Evolutionary conservation across 2,797 vertebrate species (phyloP), one percentile per base, ranked within the genome.

Genomic region (Tragopan temminckii): DNA sequence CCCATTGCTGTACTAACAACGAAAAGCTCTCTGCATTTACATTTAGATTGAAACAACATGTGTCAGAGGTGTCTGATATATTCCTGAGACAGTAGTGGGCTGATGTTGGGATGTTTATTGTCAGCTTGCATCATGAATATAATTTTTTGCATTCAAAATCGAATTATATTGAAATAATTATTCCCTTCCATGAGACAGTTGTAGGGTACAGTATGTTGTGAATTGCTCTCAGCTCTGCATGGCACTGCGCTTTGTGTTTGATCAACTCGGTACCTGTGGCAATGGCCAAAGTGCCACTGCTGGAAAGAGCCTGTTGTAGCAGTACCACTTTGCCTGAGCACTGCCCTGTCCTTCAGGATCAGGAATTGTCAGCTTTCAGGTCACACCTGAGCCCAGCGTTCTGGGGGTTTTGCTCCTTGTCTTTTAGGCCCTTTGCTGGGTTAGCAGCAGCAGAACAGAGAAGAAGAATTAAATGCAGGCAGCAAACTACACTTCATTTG

Each of bases 81-180:
- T 50, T 24, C 42, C 91, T 21, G 66, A 45, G 78, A 83, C 31
- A 63, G 21, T 35, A 9, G 57, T 11, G 16, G 21, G 84, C 63
- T n/a, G 83, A 19, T 45, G 76, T 25, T 52, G 53, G 81, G 83
- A 45, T 23, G 11, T 4, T 35, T 42, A 29, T 14, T 80, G 76
- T 55, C 25, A 2, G 10, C 48, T 13, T 43, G 13, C 18, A 27
- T 5, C 5, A 36, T 5, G 14, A 76, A 92, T 80, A 61, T 64
- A 63, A 87, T 1, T 27, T 81, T 93, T 91, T 80, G 48, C 89
- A 29, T 86, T 81, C 71, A 90, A 90, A 92, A 95, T 88, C 66
- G 93, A 94, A 96, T 96, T 94, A 48, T 77, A 35, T 85, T 91
- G 94, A 74, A 80, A 43, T 92, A 96, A 96, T 91, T 89, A 95